A percentile compares a stretch with the other conserved stretches of the same genome.
These are phyloP conservation scores for Nebria brevicollis DNA, from an alignment of 2,888 invertebrate species.

Conservation along the genomic window DNA sequence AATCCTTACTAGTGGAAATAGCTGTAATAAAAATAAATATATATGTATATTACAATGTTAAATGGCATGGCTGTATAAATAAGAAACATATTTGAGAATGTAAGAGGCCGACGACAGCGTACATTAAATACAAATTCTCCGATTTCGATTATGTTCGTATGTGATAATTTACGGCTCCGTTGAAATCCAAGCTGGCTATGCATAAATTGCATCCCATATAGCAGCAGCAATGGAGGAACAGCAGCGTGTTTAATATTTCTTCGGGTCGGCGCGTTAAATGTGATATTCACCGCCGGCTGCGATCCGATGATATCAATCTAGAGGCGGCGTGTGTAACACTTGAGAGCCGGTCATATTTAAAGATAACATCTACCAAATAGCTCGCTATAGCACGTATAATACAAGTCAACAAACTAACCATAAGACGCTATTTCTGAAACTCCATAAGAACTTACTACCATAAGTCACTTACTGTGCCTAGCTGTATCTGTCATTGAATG, in stretches of 20 bases:
- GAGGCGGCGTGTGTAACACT: conserved; percentile 35
- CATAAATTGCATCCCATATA: conserved; percentile 23
- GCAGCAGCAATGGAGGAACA: background rate
- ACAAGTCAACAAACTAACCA: background rate
- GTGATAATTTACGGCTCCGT: conserved; percentile 40
- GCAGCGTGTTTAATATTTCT: conserved; percentile 27
- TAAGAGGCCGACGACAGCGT: background rate
- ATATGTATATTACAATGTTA: background rate
- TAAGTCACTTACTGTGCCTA: conserved; percentile 21
- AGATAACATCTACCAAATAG: conserved; percentile 29
- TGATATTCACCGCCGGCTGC: conserved; percentile 7
- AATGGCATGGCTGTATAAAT: background rate
- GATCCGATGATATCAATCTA: conserved; percentile 32
- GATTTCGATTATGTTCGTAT: conserved; percentile 32
- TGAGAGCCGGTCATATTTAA: conserved; percentile 30
- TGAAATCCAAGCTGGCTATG: conserved; percentile 32
- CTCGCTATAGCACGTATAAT: background rate
- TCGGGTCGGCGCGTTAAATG: background rate
- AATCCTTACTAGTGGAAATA: background rate
- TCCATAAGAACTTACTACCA: background rate
- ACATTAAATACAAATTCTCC: conserved; percentile 38
- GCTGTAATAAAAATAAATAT: background rate
- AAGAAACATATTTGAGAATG: background rate
- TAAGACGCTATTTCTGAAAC: background rate
- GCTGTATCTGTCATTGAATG: background rate